Percentiles rank a stretch among this genome's conserved stretches.
phyloP scores from a whole-genome alignment of 2,113 vertebrate genomes.

The Petaurus breviceps region DNA sequence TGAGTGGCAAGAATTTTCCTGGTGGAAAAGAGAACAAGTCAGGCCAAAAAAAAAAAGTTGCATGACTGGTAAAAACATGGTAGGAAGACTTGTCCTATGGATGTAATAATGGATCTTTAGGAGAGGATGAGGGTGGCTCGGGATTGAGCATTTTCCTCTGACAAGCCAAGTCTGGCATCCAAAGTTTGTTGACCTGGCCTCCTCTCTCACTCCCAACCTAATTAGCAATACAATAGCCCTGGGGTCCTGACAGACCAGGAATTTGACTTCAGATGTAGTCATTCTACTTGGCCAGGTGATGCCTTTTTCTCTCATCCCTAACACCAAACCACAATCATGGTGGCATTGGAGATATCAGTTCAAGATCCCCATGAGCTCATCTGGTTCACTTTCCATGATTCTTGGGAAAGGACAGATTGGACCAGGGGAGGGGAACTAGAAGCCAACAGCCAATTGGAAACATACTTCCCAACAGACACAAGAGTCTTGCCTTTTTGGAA shows the following conservation, averaged over 20 bases:
- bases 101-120: not conserved
- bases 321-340: not conserved
- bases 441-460: not conserved
- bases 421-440: not conserved
- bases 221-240: not conserved
- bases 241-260: not conserved
- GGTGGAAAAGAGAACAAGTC: not conserved
- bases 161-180: not conserved
- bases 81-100: not conserved
- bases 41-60: not conserved
- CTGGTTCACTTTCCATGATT: not conserved
- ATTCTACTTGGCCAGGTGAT: not conserved
- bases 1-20: not conserved
- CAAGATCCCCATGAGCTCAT: not conserved
- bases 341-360: not conserved
- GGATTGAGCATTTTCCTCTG: constrained; percentile 1
- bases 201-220: constrained; percentile 11
- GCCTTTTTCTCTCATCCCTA: not conserved
- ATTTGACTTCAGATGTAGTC: not conserved
- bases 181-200: not conserved
- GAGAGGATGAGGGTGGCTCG: not conserved
- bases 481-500: not conserved
- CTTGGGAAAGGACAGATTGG: constrained; percentile 11
- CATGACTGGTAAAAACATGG: not conserved
- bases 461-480: not conserved